Evolutionary conservation across 2,888 invertebrate species (phyloP).

Genomic region (Apamea epomidion): DNA sequence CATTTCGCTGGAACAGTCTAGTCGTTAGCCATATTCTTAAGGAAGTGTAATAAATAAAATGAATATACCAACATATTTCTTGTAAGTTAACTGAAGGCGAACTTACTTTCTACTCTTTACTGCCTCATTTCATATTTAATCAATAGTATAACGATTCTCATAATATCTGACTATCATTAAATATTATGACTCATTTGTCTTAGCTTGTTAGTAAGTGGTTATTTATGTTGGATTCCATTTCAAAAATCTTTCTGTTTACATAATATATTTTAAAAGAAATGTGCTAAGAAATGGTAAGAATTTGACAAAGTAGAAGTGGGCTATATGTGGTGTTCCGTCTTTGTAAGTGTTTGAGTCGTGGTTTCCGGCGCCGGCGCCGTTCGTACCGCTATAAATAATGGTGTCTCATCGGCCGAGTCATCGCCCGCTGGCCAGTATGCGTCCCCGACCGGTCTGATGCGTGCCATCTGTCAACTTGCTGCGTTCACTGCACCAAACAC

Average conservation of each 20-base stretch:
- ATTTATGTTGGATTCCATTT: conserved; percentile 17
- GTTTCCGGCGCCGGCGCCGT: conserved; percentile 88
- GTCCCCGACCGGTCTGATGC: conserved; percentile 81
- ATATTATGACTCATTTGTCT: conserved; percentile 27
- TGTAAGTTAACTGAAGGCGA: conserved; percentile 27
- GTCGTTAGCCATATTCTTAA: conserved; percentile 26
- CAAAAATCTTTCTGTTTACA: conserved; percentile 37
- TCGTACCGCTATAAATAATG: conserved; percentile 88
- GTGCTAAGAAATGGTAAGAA: conserved; percentile 45
- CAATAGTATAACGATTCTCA: conserved; percentile 23
- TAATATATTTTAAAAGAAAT: conserved; percentile 39
- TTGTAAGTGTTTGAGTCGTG: conserved; percentile 80
- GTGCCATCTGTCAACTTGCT: conserved; percentile 80
- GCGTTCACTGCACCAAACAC: conserved; percentile 61
- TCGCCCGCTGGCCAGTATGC: conserved; percentile 82
- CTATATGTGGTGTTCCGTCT: conserved; percentile 80
- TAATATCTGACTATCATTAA: conserved; percentile 26
- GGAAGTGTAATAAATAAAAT: conserved; percentile 36
- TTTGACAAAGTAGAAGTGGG: conserved; percentile 49
- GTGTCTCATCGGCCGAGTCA: conserved; percentile 88
- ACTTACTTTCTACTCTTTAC: conserved; percentile 55
- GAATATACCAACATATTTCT: conserved; percentile 22
- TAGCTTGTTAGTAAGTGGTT: background rate
- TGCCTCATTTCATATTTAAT: conserved; percentile 25
- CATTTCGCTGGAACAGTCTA: conserved; percentile 20